These are phyloP conservation scores for Myotis yumanensis DNA, from an alignment of 2,113 vertebrate genomes.

Conservation along the genomic window DNA sequence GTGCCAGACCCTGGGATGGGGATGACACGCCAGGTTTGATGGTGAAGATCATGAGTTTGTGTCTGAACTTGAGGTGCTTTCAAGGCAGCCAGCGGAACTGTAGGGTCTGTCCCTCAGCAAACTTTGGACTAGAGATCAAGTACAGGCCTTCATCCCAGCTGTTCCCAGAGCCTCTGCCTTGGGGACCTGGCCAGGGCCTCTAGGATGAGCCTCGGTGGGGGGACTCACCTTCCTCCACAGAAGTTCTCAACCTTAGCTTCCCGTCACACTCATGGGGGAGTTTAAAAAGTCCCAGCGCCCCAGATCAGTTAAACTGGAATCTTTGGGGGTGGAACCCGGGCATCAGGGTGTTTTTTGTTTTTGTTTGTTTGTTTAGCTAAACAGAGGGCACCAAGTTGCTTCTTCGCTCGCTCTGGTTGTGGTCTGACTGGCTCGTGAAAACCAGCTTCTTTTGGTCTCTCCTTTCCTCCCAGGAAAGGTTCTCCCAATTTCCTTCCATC, in stretches of 20 bases:
- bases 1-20: not conserved
- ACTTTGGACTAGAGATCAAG: not conserved
- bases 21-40: fast-evolving
- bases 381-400: not conserved
- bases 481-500: not conserved
- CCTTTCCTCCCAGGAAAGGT: not conserved
- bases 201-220: not conserved
- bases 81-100: not conserved
- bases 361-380: not conserved
- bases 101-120: not conserved
- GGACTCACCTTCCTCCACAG: not conserved
- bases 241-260: not conserved
- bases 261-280: not conserved
- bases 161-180: not conserved
- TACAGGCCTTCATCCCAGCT: not conserved
- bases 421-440: not conserved
- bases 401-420: not conserved
- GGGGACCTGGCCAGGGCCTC: not conserved
- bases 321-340: not conserved
- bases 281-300: not conserved
- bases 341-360: not conserved
- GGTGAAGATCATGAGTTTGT: not conserved
- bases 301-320: not conserved
- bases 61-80: not conserved
- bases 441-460: not conserved